Evolutionary conservation across 2,113 vertebrate genomes (phyloP).

Genomic region (Argyrosomus japonicus): DNA sequence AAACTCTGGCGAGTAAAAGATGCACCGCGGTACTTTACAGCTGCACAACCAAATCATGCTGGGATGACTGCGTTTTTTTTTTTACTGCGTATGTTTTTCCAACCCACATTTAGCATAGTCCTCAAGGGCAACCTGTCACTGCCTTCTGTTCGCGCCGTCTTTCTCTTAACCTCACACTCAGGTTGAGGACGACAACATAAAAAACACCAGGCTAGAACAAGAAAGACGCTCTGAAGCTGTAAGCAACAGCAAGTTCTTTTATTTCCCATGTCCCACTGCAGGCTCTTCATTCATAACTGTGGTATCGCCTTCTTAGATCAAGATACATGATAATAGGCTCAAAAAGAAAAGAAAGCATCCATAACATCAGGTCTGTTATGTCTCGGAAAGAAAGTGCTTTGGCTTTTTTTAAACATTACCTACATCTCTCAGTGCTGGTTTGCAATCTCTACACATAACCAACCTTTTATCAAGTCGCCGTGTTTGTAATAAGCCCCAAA

Average conservation of each 20-base stretch:
- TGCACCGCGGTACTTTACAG: not conserved
- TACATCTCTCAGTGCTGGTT: not conserved
- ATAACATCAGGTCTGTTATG: not conserved
- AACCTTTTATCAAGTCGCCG: constrained; percentile 15
- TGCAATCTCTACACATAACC: not conserved
- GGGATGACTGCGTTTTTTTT: not conserved
- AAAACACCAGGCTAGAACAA: not conserved
- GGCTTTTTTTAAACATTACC: not conserved
- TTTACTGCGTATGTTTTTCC: not conserved
- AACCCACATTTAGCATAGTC: not conserved
- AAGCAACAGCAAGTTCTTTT: not conserved
- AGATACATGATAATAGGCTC: not conserved
- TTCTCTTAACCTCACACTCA: not conserved
- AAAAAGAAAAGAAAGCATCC: too few species aligned
- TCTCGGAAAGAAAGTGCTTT: not conserved
- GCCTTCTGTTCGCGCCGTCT: not conserved
- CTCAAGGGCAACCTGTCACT: constrained; percentile 22
- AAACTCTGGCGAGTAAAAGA: constrained; percentile 26
- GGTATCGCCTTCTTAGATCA: not conserved
- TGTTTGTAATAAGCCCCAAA: constrained; percentile 24
- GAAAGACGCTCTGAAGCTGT: not conserved
- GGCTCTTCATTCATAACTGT: not conserved
- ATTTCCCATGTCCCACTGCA: not conserved
- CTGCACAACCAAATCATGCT: not conserved
- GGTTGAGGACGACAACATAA: not conserved